phyloP scores from a whole-genome alignment of 2,113 vertebrate species.

The Epinephelus lanceolatus region DNA sequence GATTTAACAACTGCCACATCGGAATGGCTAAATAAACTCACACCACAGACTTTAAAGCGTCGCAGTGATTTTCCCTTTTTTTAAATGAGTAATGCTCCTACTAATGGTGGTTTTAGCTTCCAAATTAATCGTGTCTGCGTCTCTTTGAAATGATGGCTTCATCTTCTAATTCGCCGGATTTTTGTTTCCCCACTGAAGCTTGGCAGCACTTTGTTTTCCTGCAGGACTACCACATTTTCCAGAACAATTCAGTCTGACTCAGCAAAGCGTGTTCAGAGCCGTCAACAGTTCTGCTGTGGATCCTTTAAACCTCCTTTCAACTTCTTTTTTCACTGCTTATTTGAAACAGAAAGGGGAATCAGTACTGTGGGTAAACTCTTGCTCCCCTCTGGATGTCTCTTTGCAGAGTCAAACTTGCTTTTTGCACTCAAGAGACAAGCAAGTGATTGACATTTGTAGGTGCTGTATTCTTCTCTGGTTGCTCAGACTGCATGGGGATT shows the following conservation, averaged over 20 bases:
- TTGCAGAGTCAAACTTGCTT: background rate
- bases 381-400: background rate
- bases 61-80: background rate
- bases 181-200: slow-evolving; percentile 42
- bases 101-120: slow-evolving; percentile 6
- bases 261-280: slow-evolving; percentile 51
- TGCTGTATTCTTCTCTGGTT: slow-evolving; percentile 2
- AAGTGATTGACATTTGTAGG: slow-evolving; percentile 37
- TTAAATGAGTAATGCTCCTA: background rate
- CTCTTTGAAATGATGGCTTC: slow-evolving; percentile 36
- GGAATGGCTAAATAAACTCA: background rate
- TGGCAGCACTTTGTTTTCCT: slow-evolving; percentile 64
- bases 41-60: background rate
- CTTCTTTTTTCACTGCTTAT: background rate
- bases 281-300: background rate
- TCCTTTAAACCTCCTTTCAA: slow-evolving; percentile 3
- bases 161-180: slow-evolving; percentile 31
- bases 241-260: slow-evolving; percentile 75
- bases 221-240: slow-evolving; percentile 76
- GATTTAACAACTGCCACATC: slow-evolving; percentile 13
- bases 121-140: background rate
- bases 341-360: background rate
- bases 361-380: background rate
- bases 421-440: background rate
- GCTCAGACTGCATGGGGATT: slow-evolving; percentile 33